A percentile compares a stretch with the other conserved stretches of the same genome.
These are phyloP conservation scores for Semicossyphus pulcher DNA, from an alignment of 2,113 vertebrate genomes.

Conservation along the genomic window DNA sequence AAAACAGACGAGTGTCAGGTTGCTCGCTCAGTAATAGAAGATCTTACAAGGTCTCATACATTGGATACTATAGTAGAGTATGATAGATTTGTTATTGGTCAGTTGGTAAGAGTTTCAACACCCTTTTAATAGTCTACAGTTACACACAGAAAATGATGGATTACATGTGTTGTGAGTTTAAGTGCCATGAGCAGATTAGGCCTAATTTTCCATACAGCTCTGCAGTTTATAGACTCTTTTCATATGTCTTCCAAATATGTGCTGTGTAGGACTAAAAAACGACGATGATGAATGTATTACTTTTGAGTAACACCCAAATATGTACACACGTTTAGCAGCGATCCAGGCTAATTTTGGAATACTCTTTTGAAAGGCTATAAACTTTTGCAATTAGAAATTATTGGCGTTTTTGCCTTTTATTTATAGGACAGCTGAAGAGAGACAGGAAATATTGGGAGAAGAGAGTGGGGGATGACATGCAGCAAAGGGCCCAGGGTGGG, in stretches of 20 bases:
- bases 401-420: no score
- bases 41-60: slow-evolving; percentile 8
- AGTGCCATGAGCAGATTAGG: background rate
- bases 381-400: no score
- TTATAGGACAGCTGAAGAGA: no score
- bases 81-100: slow-evolving; percentile 34
- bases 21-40: slow-evolving; percentile 25
- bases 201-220: background rate
- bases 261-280: slow-evolving; percentile 2
- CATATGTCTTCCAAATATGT: background rate
- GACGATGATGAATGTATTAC: background rate
- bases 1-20: slow-evolving; percentile 43
- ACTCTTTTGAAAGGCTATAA: no score
- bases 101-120: slow-evolving; percentile 34
- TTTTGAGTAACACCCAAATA: no score
- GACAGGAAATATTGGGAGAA: no score
- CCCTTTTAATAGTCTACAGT: slow-evolving; percentile 39
- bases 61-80: background rate
- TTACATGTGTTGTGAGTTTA: background rate
- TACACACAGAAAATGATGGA: slow-evolving; percentile 18
- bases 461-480: no score
- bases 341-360: no score
- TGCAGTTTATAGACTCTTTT: background rate
- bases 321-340: no score
- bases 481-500: no score